These are phyloP conservation scores for Calidris pugnax DNA, from an alignment of 2,113 vertebrate genomes.

Conservation along the genomic window DNA sequence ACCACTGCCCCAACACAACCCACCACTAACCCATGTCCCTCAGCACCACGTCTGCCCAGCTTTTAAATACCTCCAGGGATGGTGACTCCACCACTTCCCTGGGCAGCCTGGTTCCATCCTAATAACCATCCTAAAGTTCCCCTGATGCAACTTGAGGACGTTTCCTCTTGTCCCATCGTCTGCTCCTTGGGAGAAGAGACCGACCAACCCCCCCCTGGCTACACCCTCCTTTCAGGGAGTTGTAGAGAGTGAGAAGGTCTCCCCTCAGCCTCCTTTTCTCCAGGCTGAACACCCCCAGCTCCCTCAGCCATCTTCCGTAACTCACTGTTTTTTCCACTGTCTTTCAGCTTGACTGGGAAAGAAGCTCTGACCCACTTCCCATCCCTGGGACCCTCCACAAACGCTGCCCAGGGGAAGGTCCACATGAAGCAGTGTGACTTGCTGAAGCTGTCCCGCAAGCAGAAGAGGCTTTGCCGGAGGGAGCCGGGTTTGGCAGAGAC, in stretches of 20 bases:
- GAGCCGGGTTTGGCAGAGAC: constrained; percentile 94
- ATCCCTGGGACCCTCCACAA: constrained; percentile 63
- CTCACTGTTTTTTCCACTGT: neutral
- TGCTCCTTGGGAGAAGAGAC: neutral
- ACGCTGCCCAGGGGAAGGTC: constrained; percentile 75
- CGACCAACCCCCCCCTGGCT: neutral
- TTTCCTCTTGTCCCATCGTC: neutral
- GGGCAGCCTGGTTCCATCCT: neutral
- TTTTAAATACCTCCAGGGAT: neutral
- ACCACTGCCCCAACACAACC: neutral
- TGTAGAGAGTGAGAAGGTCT: neutral
- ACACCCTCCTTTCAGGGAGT: neutral
- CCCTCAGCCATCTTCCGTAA: neutral
- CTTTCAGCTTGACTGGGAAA: constrained; percentile 87
- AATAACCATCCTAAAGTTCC: neutral
- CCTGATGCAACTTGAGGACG: neutral
- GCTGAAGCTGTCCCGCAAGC: constrained; percentile 87
- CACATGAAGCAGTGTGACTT: constrained; percentile 95
- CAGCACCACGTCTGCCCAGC: neutral
- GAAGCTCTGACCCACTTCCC: constrained; percentile 90
- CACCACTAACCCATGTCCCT: neutral
- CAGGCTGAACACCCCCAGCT: neutral
- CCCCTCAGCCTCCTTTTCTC: neutral
- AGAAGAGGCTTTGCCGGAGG: constrained; percentile 91
- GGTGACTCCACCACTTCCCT: neutral